phyloP scores from a whole-genome alignment of 2,113 vertebrate genomes.

The Sceloporus undulatus region DNA sequence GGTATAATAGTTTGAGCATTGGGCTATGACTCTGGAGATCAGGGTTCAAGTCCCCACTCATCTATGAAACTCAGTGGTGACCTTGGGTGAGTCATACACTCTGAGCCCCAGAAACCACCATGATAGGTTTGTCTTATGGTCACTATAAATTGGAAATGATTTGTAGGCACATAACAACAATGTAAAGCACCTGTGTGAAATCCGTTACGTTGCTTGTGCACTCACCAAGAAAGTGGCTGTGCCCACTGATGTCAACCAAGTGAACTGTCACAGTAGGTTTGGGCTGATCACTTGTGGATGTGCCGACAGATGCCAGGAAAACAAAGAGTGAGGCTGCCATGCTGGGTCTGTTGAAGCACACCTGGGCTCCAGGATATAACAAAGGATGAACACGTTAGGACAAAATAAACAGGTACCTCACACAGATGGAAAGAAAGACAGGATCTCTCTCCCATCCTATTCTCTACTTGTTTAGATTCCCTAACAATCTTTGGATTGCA shows the following conservation, averaged over 20 bases:
- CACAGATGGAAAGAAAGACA: not conserved
- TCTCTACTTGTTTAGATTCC: not conserved
- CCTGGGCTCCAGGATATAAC: conserved; percentile 73
- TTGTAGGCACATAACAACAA: no score
- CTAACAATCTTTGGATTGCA: not conserved
- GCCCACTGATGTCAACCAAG: conserved; percentile 80
- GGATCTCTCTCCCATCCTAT: not conserved
- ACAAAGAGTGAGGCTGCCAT: conserved; percentile 87
- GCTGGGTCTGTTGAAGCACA: conserved; percentile 86
- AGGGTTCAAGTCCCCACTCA: no score
- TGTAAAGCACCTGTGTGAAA: not conserved
- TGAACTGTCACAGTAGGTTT: conserved; percentile 81
- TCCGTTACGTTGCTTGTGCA: not conserved
- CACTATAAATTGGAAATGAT: no score
- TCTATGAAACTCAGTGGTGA: no score
- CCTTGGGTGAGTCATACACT: no score
- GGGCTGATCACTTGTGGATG: conserved; percentile 72
- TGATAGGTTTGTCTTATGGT: no score
- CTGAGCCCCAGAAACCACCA: no score
- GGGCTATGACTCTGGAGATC: no score
- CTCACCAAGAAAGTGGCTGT: conserved; percentile 89
- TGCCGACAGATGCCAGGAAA: conserved; percentile 89
- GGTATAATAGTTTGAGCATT: no score
- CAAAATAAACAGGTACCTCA: not conserved
- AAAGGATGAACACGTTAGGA: not conserved